phyloP scores from a whole-genome alignment of 2,888 invertebrate species.

The Euspilapteryx auroguttella region DNA sequence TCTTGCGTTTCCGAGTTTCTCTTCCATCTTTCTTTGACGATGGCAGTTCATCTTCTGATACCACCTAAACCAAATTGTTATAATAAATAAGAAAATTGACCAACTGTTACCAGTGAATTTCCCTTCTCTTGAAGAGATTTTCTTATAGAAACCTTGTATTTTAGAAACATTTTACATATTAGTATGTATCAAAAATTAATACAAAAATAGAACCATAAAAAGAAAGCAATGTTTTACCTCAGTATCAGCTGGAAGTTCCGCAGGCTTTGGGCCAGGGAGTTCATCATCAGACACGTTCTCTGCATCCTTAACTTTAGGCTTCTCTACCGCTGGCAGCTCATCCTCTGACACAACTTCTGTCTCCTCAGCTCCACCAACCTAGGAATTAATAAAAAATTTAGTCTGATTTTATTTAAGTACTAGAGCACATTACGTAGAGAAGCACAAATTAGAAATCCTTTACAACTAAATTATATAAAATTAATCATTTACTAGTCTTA shows the following conservation, averaged over 20 bases:
- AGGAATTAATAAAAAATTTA: no score
- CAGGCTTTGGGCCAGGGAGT: constrained; percentile 70
- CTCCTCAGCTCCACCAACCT: constrained; percentile 67
- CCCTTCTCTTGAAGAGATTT: no score
- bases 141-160: no score
- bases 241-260: constrained; percentile 71
- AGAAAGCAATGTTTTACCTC: no score
- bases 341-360: constrained; percentile 86
- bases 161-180: no score
- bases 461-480: no score
- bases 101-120: no score
- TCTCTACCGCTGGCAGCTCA: constrained; percentile 72
- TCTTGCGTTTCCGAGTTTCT: constrained; percentile 57
- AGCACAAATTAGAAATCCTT: no score
- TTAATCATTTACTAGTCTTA: no score
- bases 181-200: not conserved
- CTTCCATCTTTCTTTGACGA: constrained; percentile 62
- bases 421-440: no score
- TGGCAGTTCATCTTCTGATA: constrained; percentile 82
- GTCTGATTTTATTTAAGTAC: no score
- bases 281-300: constrained; percentile 82
- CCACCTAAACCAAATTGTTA: constrained; percentile 43
- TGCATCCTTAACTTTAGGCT: constrained; percentile 79
- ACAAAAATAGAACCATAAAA: constrained; percentile 1
- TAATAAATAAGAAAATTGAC: not conserved